Evolutionary conservation across 2,888 invertebrate genomes (phyloP), one percentile per base, ranked within the genome.

Genomic region (Notodonta dromedarius): DNA sequence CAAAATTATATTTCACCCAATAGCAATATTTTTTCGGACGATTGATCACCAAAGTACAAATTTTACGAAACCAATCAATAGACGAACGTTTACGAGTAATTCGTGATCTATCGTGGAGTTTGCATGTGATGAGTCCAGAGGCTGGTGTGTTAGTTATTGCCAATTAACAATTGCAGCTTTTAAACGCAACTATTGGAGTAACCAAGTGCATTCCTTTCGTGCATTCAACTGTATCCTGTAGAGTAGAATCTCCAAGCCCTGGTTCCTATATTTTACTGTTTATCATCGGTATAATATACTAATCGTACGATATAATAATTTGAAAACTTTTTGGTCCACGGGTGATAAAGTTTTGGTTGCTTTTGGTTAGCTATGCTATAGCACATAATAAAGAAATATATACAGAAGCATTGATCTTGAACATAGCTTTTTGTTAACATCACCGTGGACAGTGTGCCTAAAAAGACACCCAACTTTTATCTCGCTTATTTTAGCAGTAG

Each of bases 121-220:
- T n/a, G n/a, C n/a, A 50, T 9, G 16, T 16, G 14, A 50, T 16
- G 50, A 8, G 16, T 50, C 7, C 14, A 50, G 50, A 16, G 16
- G 50, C 16, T 50, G 50, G 16, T 16, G 16, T 16, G 16, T 50
- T 50, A 50, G 9, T 50, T 50, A 50, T 50, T 16, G 16, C 50
- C 12, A 44, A 46, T 46, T 50, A 50, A 50, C 50, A 50, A 50
- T 50, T 50, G 50, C 50, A 50, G 50, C 50, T 50, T 50, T 50
- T 48, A 11, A 11, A 50, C 8, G 50, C 50, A 50, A 50, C 50
- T 50, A 50, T 50, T 50, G 9, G 16, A 14, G 50, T 32, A 39
- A 54, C 35, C 13, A 53, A 39, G 3, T 39, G 54, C 54, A 54
- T 54, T 54, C 54, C 54, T n/a, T 39, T 39, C 14, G 39, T 39